A percentile compares a stretch with the other conserved stretches of the same genome.
Evolutionary conservation across 2,888 invertebrate species (phyloP).

Genomic region (Thelaira solivaga): DNA sequence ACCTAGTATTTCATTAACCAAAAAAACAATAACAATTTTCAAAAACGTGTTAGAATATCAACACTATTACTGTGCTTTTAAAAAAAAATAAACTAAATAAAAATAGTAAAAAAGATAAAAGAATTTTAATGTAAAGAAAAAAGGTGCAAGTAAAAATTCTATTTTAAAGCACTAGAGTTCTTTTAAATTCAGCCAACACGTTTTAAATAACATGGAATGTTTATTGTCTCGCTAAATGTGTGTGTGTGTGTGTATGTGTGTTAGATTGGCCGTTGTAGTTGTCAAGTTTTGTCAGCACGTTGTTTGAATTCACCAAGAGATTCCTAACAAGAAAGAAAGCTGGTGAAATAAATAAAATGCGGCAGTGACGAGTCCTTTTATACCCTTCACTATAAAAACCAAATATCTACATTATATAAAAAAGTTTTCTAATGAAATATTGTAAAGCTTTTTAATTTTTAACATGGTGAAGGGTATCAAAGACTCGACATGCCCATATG

Average conservation of each 20-base stretch:
- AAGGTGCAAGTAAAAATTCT: not conserved
- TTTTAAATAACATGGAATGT: conserved; percentile 50
- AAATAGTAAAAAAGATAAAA: not conserved
- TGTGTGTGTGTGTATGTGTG: not conserved
- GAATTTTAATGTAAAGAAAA: not conserved
- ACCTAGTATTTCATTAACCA: not conserved
- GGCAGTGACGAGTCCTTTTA: too few relatives aligned
- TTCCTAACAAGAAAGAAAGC: not conserved
- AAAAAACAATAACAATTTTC: not conserved
- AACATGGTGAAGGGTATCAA: too few relatives aligned
- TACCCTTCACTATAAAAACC: too few relatives aligned
- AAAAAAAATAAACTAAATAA: not conserved
- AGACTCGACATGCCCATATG: too few relatives aligned
- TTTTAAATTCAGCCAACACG: conserved; percentile 31
- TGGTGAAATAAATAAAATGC: too few relatives aligned
- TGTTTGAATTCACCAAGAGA: conserved; percentile 12
- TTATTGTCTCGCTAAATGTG: conserved; percentile 5
- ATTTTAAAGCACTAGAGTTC: not conserved
- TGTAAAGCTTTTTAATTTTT: too few relatives aligned
- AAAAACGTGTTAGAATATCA: conserved; percentile 29
- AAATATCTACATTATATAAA: too few relatives aligned
- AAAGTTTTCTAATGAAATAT: too few relatives aligned
- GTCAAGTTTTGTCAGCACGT: conserved; percentile 35
- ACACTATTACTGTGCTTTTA: not conserved
- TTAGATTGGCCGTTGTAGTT: conserved; percentile 1